Conservation (phyloP, 1,140 invertebrate genomes). For the Heliconius melpomene region DNA sequence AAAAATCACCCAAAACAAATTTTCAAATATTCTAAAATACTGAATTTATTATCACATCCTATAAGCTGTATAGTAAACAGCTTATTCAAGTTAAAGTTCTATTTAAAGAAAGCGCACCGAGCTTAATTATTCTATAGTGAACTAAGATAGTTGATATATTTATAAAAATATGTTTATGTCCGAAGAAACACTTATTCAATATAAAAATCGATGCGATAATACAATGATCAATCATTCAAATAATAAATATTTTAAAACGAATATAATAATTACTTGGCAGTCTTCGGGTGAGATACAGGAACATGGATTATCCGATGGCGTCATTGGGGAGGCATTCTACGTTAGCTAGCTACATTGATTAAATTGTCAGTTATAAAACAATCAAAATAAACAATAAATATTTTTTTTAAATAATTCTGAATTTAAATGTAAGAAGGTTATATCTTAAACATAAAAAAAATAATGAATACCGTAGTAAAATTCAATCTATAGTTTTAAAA, state of each 20-base stretch:
- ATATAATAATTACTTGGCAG: constrained; percentile 40
- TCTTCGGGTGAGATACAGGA: constrained; percentile 44
- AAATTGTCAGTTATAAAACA: not conserved
- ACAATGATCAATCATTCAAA: constrained; percentile 2
- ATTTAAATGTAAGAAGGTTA: constrained; percentile 6
- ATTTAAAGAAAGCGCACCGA: too few species aligned
- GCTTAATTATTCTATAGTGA: too few species aligned
- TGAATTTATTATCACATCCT: too few species aligned
- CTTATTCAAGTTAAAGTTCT: too few species aligned
- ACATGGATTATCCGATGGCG: constrained; percentile 44
- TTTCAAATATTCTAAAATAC: too few species aligned
- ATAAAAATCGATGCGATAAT: constrained; percentile 2
- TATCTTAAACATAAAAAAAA: not conserved
- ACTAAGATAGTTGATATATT: too few species aligned
- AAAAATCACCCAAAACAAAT: too few species aligned
- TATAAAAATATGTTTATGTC: too few species aligned
- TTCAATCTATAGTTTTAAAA: too few species aligned
- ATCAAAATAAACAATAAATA: not conserved
- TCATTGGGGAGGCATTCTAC: constrained; percentile 21
- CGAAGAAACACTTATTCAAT: not conserved
- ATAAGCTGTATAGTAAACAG: too few species aligned
- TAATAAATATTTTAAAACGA: constrained; percentile 4
- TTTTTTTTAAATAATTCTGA: not conserved
- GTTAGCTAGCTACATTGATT: constrained; percentile 12
- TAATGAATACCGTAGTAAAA: too few species aligned